Evolutionary conservation across 1,140 invertebrate genomes (phyloP).

Genomic region (Trachymyrmex cornetzi): DNA sequence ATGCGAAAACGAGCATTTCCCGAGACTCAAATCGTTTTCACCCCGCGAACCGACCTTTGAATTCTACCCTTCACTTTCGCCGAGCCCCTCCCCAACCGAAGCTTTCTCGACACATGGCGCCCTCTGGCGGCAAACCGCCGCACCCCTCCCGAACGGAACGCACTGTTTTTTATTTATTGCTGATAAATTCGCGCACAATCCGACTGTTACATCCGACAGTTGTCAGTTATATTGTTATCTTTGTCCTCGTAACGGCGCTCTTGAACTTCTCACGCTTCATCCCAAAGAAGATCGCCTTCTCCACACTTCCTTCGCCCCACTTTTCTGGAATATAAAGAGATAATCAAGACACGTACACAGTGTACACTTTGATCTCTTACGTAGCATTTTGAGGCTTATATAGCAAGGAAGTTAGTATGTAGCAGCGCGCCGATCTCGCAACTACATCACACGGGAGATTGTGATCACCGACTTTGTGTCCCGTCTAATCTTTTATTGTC

Average conservation of each 20-base stretch:
- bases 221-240: too few species aligned
- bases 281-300: too few species aligned
- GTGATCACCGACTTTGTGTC: too few species aligned
- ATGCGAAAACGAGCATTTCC: not conserved
- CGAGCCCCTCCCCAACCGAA: rapidly evolving
- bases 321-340: not conserved
- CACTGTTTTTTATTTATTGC: too few species aligned
- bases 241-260: too few species aligned
- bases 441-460: too few species aligned
- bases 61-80: constrained; percentile 36
- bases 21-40: not conserved
- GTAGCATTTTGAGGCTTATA: not conserved
- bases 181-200: too few species aligned
- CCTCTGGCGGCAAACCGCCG: not conserved
- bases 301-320: not conserved
- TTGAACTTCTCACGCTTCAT: too few species aligned
- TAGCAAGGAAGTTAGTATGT: not conserved
- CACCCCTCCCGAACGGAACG: not conserved
- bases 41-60: not conserved
- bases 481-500: too few species aligned
- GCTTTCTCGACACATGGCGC: not conserved
- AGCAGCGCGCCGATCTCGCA: not conserved
- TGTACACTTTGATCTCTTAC: not conserved
- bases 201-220: too few species aligned
- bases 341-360: not conserved